phyloP scores from a whole-genome alignment of 2,113 vertebrate genomes.

The Sander lucioperca region DNA sequence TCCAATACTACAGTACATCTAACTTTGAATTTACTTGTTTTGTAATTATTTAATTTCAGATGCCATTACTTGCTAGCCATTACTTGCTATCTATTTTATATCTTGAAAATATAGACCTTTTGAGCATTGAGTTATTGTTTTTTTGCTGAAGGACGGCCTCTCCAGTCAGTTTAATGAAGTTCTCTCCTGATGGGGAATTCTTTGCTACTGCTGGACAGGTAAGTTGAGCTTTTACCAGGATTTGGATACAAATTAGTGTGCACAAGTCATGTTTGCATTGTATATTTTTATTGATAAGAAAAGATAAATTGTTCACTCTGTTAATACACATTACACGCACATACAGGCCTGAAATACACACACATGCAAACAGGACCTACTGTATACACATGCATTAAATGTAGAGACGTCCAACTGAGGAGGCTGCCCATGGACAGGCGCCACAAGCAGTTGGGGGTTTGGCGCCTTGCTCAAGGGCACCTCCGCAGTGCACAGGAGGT shows the following conservation, averaged over 20 bases:
- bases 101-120: neutral
- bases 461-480: too few relatives aligned
- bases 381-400: too few relatives aligned
- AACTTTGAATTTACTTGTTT: neutral
- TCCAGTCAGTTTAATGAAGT: constrained; percentile 93
- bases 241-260: neutral
- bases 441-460: too few relatives aligned
- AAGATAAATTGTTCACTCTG: too few relatives aligned
- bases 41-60: neutral
- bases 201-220: constrained; percentile 98
- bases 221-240: constrained; percentile 10
- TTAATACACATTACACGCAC: too few relatives aligned
- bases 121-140: neutral
- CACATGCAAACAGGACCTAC: too few relatives aligned
- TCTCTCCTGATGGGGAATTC: constrained; percentile 97
- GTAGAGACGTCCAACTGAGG: too few relatives aligned
- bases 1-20: neutral
- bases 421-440: too few relatives aligned
- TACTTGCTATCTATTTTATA: neutral
- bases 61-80: neutral
- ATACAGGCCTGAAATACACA: too few relatives aligned
- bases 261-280: neutral
- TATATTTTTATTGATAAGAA: neutral
- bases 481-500: too few relatives aligned
- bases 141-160: constrained; percentile 89